Base-by-base conservation (phyloP, 2,888 invertebrate genomes). In the Drosophila multiciliata region DNA sequence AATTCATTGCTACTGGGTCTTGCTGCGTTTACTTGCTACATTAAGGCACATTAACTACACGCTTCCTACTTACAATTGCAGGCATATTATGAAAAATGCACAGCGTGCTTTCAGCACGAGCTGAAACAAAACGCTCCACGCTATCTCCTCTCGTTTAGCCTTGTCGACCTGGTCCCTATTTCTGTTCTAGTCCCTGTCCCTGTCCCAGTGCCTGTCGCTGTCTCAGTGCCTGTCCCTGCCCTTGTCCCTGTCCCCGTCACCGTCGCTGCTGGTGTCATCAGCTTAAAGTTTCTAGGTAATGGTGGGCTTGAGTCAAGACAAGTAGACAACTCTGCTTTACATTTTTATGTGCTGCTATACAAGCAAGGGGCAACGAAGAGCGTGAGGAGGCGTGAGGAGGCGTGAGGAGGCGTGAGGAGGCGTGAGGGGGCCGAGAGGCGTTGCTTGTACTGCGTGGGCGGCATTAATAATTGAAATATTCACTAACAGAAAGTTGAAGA, bases 401-500 rank as follows among this genome's bases (percentile, higher is more conserved):
- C 6, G 26, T 1, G 23, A 23, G 23, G 23, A 1, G 3, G 26
- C 26, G 26, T 3, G 26, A n/a, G 12, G 33, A n/a, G 32, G 23
- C 23, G 23, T 7, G 54, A 7, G 23, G 20, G n/a, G 15, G 29
- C 6, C 2, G 40, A 7, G 20, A 12, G 17, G 54, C 35, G 55
- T 35, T 50, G 60, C 58, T 62, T 52, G 55, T 48, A 66, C 65
- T 77, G 64, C 70, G 78, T 71, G 74, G 70, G 80, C 75, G 79
- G 80, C 84, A 89, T 89, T 87, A 89, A 90, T 89, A 90, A 89
- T 90, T 90, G 90, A 89, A 87, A 89, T 87, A 89, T 90, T 87
- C 90, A 89, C 89, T 89, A 90, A 89, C 89, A 89, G 87, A 86
- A 90, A 90, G 89, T 89, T 87, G 89, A 84, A 86, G 89, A 89